A percentile compares a stretch with the other conserved stretches of the same genome.
Conservation (phyloP, 2,888 invertebrate species). For the Tipula helvola region DNA sequence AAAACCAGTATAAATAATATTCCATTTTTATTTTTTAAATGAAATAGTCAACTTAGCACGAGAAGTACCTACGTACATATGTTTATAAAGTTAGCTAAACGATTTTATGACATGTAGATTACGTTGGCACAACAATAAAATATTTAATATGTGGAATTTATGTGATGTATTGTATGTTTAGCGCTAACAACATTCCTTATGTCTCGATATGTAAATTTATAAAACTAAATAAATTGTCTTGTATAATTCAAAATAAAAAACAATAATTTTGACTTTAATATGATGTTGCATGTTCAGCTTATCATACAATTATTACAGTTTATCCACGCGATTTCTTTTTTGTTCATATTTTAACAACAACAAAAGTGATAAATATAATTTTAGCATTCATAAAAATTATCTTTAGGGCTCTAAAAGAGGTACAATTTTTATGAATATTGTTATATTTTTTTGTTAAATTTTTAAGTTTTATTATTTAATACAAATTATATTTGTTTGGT, state of each 20-base stretch:
- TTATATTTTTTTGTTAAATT: background rate
- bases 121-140: background rate
- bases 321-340: background rate
- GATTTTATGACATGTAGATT: background rate
- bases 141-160: background rate
- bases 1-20: too few relatives aligned
- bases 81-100: background rate
- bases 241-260: background rate
- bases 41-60: background rate
- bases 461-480: too few relatives aligned
- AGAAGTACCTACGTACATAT: background rate
- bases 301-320: background rate
- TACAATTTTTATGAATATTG: background rate
- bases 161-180: background rate
- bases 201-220: background rate
- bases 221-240: background rate
- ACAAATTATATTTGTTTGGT: too few relatives aligned
- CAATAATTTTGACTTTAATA: background rate
- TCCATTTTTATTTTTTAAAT: background rate
- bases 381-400: background rate
- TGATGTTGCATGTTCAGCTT: background rate
- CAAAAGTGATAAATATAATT: background rate
- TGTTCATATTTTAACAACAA: background rate
- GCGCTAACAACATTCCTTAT: background rate
- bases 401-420: background rate